A percentile compares a stretch with the other conserved stretches of the same genome.
Conservation (phyloP, 2,113 vertebrate species). For the Aphelocoma coerulescens region DNA sequence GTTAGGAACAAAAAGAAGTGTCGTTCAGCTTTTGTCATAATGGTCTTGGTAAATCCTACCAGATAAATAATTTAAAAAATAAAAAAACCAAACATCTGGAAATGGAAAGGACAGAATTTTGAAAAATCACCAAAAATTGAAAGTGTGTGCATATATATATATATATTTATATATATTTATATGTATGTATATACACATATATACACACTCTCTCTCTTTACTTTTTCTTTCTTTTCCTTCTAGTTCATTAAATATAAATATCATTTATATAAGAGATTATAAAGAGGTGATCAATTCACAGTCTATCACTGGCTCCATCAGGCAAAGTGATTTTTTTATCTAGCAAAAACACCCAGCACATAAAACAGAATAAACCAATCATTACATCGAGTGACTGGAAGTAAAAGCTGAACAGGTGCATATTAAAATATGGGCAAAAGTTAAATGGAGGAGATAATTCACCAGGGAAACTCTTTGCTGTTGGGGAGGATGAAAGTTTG, state of each 20-base stretch:
- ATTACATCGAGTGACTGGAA: background rate
- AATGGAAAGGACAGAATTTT: background rate
- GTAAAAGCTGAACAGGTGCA: background rate
- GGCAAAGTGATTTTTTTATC: background rate
- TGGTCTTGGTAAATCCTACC: background rate
- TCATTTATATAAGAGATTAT: background rate
- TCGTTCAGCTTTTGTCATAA: background rate
- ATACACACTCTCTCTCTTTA: too few species aligned
- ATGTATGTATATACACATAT: too few species aligned
- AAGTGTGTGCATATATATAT: rapidly evolving
- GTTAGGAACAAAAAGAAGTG: background rate
- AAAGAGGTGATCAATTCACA: background rate
- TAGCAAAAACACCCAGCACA: background rate
- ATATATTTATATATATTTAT: too few species aligned
- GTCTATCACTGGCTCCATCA: background rate
- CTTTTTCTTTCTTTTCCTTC: background rate
- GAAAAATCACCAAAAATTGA: background rate
- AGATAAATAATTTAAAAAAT: background rate
- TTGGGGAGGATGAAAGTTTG: too few species aligned
- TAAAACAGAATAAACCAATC: background rate
- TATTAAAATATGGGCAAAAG: background rate
- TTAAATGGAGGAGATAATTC: background rate
- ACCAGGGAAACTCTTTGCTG: background rate
- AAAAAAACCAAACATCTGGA: background rate
- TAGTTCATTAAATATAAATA: background rate